phyloP scores from a whole-genome alignment of 2,888 invertebrate species.

The Hermaeophaga mercurialis region DNA sequence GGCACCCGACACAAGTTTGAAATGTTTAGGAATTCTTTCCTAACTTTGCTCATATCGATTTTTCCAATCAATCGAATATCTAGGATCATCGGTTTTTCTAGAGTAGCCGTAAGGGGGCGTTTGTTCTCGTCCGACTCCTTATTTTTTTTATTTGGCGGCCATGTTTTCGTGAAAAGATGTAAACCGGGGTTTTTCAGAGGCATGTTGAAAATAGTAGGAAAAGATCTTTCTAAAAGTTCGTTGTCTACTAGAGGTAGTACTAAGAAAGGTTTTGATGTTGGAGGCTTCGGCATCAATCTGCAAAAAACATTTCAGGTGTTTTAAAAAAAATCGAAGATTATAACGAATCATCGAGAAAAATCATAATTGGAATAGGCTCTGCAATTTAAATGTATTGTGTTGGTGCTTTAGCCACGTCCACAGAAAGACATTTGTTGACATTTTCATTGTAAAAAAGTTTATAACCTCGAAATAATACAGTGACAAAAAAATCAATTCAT shows the following conservation, averaged over 20 bases:
- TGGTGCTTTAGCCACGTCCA: no score
- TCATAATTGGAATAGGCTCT: no score
- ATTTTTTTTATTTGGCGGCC: conserved; percentile 45
- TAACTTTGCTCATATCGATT: conserved; percentile 64
- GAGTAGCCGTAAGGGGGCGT: conserved; percentile 64
- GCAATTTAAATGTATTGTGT: no score
- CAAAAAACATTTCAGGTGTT: no score
- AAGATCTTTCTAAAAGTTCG: conserved; percentile 20
- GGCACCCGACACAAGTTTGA: conserved; percentile 54
- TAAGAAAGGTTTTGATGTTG: conserved; percentile 43
- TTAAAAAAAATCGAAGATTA: no score
- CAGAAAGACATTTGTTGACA: no score
- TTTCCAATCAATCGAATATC: conserved; percentile 60
- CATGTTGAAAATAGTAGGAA: conserved; percentile 39
- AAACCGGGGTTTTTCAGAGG: conserved; percentile 47
- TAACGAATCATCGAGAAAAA: no score
- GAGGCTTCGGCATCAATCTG: conserved; percentile 41
- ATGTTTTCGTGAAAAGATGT: conserved; percentile 53
- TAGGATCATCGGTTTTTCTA: conserved; percentile 62
- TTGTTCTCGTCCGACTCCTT: conserved; percentile 40
- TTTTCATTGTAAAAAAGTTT: no score
- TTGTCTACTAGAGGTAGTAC: conserved; percentile 42
- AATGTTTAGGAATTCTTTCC: conserved; percentile 60
- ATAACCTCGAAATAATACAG: no score
- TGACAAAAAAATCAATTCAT: no score